Percentiles rank a stretch among this genome's conserved stretches.
Evolutionary conservation across 2,797 vertebrate genomes (phyloP).

Genomic region (Gymnopithys bicolor): DNA sequence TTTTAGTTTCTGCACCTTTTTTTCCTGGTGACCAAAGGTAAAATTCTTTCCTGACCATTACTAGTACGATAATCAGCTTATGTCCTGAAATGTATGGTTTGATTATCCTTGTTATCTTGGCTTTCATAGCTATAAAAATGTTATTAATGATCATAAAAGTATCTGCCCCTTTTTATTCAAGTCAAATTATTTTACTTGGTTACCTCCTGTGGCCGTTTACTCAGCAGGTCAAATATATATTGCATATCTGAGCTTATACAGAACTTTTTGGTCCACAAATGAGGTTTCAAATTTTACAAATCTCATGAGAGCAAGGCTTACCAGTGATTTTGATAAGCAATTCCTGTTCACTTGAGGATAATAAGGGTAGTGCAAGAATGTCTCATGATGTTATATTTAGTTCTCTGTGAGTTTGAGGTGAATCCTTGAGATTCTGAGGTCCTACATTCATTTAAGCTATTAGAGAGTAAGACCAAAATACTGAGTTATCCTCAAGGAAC

Average conservation of each 20-base stretch:
- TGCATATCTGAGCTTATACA: slow-evolving; percentile 1
- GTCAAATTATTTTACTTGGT: slow-evolving; percentile 35
- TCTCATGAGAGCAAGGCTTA: background rate
- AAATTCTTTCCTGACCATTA: slow-evolving; percentile 34
- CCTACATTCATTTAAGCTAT: background rate
- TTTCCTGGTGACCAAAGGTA: background rate
- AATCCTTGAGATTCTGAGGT: background rate
- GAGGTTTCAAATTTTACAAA: slow-evolving; percentile 46
- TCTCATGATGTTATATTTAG: background rate
- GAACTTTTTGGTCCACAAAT: slow-evolving; percentile 41
- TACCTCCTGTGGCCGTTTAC: slow-evolving; percentile 6
- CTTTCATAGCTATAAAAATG: slow-evolving; percentile 59
- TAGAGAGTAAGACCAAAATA: background rate
- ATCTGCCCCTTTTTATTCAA: slow-evolving; percentile 50
- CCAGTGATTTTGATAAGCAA: background rate
- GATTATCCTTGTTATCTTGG: slow-evolving; percentile 60
- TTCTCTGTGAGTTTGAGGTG: background rate
- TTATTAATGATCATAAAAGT: slow-evolving; percentile 65
- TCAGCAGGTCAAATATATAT: slow-evolving; percentile 27
- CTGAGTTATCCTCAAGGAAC: background rate
- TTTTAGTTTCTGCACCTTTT: background rate
- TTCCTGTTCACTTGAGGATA: background rate
- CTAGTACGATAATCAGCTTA: slow-evolving; percentile 19
- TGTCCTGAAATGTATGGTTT: slow-evolving; percentile 19
- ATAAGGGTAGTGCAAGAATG: background rate